These are phyloP conservation scores for Holcopasites calliopsidis DNA, from an alignment of 1,140 invertebrate species.

Conservation along the genomic window DNA sequence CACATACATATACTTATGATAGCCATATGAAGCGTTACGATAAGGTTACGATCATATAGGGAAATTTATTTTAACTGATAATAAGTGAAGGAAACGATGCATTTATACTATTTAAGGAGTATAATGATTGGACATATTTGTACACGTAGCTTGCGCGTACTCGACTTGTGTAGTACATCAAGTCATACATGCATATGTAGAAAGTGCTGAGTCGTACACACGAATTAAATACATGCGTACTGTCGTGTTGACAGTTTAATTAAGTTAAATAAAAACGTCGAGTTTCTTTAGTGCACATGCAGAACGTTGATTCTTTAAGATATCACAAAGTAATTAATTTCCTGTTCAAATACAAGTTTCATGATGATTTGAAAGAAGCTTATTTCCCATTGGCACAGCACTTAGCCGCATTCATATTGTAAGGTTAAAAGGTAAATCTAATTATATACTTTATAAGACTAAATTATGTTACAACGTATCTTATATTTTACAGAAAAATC, in stretches of 20 bases:
- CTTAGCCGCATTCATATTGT: slow-evolving; percentile 21
- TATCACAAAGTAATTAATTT: slow-evolving; percentile 25
- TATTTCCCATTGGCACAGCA: slow-evolving; percentile 14
- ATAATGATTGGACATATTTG: slow-evolving; percentile 39
- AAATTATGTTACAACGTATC: not conserved
- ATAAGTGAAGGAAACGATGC: too few relatives aligned
- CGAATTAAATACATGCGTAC: slow-evolving; percentile 19
- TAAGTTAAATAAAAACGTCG: slow-evolving; percentile 27
- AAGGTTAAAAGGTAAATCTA: slow-evolving; percentile 52
- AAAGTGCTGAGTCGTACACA: not conserved
- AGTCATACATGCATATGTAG: too few relatives aligned
- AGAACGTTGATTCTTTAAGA: slow-evolving; percentile 1
- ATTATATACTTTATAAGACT: slow-evolving; percentile 16
- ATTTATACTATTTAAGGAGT: too few relatives aligned
- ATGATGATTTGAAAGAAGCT: slow-evolving; percentile 44
- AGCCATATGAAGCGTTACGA: too few relatives aligned
- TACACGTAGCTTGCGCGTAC: not conserved
- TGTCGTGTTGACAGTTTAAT: slow-evolving; percentile 55
- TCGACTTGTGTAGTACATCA: not conserved
- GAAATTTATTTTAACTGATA: too few relatives aligned
- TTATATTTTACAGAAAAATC: not conserved
- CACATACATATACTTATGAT: too few relatives aligned
- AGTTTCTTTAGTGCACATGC: slow-evolving; percentile 10
- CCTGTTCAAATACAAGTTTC: not conserved
- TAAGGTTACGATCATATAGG: too few relatives aligned